Base-by-base conservation (phyloP, 1,140 invertebrate genomes). In the Neodiprion lecontei region DNA sequence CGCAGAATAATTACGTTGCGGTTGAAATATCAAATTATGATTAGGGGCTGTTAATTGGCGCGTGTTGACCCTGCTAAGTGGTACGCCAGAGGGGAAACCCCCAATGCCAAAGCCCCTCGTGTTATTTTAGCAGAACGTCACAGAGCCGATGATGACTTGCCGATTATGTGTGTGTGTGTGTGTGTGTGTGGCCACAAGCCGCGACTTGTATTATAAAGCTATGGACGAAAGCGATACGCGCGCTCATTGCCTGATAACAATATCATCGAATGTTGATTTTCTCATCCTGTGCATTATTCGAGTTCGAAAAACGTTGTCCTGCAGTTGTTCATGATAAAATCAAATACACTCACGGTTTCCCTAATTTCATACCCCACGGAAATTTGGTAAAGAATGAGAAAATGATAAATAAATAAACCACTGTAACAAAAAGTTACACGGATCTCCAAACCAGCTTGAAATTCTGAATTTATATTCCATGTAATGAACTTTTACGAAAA, bases 51-150 rank as follows among this genome's bases (percentile, higher is more conserved):
- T 82, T 84, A 83, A 84, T 83, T 83, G 81, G 78, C 77, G 76
- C 79, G 47, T 84, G 81, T 84, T 84, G 81, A 84, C 81, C 76
- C 78, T 83, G 67, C 79, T 79, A 79, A 84, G 82, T 83, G 82
- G 81, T 78, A 74, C 78, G 75, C 72, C 77, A 12, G 75, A 75
- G 78, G 78, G 79, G 79, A 83, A 83, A 82, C 76, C 82, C 82
- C 28, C 76, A 73, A 74, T 73, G 77, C 75, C 28, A 40, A 40
- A 40, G 28, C 53, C 53, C 53, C 53, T 82, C 76, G 74, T 83
- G 81, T 83, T 83, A 77, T 83, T 82, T 82, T 80, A 83, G 81
- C 79, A 77, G 74, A 80, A 61, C 72, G 67, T 40, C 61, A 72
- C 65, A 50, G 67, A 73, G 75, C 70, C 77, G 80, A 78, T 75